Conservation (phyloP, 1,140 invertebrate species). For the Pantala flavescens region DNA sequence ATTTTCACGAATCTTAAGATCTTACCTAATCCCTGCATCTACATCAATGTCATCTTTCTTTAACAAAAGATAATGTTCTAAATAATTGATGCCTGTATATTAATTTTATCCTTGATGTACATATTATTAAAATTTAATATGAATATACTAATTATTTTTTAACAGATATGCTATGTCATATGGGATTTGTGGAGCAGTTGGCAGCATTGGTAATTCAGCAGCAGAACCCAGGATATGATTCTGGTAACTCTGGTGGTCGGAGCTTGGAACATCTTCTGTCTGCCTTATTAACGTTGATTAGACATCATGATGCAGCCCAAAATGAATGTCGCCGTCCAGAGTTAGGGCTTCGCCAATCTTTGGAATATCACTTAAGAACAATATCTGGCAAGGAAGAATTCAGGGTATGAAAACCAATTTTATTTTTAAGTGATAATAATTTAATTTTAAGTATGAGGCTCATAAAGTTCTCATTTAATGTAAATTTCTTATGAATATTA, state of each 20-base stretch:
- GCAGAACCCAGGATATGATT: slow-evolving; percentile 28
- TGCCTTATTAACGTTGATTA: slow-evolving; percentile 38
- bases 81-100: too few relatives aligned
- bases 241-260: slow-evolving; percentile 16
- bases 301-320: slow-evolving; percentile 37
- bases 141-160: slow-evolving; percentile 18
- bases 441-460: too few relatives aligned
- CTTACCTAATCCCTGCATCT: too few relatives aligned
- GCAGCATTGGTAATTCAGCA: slow-evolving; percentile 37
- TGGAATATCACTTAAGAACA: not conserved
- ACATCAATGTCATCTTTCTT: too few relatives aligned
- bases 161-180: slow-evolving; percentile 40
- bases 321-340: slow-evolving; percentile 40
- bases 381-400: not conserved
- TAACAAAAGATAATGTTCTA: too few relatives aligned
- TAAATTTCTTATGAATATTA: too few relatives aligned
- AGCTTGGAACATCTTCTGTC: slow-evolving; percentile 45
- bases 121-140: too few relatives aligned
- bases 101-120: too few relatives aligned
- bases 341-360: slow-evolving; percentile 24
- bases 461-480: too few relatives aligned
- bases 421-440: too few relatives aligned
- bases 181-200: slow-evolving; percentile 47
- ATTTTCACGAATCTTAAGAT: too few relatives aligned
- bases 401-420: not conserved